Conservation (phyloP, 2,888 invertebrate species). For the Beris morrisii region DNA sequence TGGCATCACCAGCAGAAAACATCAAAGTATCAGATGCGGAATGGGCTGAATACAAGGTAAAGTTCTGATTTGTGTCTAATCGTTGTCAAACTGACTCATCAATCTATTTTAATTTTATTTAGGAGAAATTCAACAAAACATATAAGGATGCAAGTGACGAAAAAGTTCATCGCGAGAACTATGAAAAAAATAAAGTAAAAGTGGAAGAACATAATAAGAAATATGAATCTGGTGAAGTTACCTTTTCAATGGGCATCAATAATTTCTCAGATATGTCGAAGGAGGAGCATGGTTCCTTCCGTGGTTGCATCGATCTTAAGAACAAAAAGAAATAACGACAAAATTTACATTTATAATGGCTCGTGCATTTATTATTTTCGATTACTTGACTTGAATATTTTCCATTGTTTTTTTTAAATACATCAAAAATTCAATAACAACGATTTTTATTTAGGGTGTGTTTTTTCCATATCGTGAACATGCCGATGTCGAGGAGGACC, state of each 20-base stretch:
- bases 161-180: conserved; percentile 13
- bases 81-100: no score
- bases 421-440: no score
- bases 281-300: conserved; percentile 1
- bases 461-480: no score
- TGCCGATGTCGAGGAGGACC: no score
- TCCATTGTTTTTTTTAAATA: no score
- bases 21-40: conserved; percentile 2
- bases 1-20: conserved; percentile 8
- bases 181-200: conserved; percentile 4
- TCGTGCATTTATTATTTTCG: no score
- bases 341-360: no score
- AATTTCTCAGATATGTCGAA: conserved; percentile 21
- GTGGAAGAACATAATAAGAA: conserved; percentile 22
- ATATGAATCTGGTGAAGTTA: conserved; percentile 24
- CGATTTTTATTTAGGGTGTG: no score
- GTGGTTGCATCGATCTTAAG: no score
- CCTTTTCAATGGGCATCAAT: conserved; percentile 23
- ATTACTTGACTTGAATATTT: no score
- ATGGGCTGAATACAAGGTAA: conserved; percentile 18
- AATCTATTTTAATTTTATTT: background rate
- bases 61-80: no score
- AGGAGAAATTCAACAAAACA: conserved; percentile 16
- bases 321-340: no score
- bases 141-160: conserved; percentile 13